phyloP scores from a whole-genome alignment of 2,888 invertebrate genomes.

The Caenorhabditis sinica region DNA sequence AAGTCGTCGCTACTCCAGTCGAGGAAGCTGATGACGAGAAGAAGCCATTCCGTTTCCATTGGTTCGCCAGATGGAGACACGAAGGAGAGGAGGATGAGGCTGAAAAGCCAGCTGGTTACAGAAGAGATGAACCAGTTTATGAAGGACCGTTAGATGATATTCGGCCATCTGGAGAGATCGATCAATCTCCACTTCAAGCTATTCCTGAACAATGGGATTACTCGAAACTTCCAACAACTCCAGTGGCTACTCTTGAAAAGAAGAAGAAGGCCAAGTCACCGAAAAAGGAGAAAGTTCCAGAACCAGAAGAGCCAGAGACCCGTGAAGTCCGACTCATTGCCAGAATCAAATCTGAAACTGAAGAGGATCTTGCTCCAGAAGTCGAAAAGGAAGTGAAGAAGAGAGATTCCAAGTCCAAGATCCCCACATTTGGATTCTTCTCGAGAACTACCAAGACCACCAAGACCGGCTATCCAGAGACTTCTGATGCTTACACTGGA shows the following conservation, averaged over 20 bases:
- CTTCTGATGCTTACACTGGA: constrained; percentile 50
- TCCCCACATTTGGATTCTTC: constrained; percentile 45
- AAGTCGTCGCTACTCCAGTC: not conserved
- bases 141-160: constrained; percentile 53
- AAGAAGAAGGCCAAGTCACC: constrained; percentile 30
- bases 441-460: constrained; percentile 11
- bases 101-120: constrained; percentile 43
- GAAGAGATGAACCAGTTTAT: too few relatives aligned
- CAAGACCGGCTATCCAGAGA: constrained; percentile 35
- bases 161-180: constrained; percentile 21
- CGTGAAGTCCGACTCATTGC: constrained; percentile 61
- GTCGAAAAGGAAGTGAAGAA: constrained; percentile 19
- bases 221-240: constrained; percentile 23
- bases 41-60: constrained; percentile 39
- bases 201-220: constrained; percentile 35
- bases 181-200: constrained; percentile 38
- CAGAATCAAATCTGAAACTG: constrained; percentile 46
- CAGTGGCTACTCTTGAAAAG: constrained; percentile 22
- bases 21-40: not conserved
- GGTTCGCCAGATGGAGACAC: constrained; percentile 55
- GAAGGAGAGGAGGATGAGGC: constrained; percentile 61
- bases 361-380: constrained; percentile 14
- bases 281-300: constrained; percentile 23
- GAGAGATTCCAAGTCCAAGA: not conserved
- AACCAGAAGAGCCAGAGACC: constrained; percentile 46